Evolutionary conservation across 1,140 invertebrate species (phyloP).

Genomic region (Himalopsyche phryganea): DNA sequence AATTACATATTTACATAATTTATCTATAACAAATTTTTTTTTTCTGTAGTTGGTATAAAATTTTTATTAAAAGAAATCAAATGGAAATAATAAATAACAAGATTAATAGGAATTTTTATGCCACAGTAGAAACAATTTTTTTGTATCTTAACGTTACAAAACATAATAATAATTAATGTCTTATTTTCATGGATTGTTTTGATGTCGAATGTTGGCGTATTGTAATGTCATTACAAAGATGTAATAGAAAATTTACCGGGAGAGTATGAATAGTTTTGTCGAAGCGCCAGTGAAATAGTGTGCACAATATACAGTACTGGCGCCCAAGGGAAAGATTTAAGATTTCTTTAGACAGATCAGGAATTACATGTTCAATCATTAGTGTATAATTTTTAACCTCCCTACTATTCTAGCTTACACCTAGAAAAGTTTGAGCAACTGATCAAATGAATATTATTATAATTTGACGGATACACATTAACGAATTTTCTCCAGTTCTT

Average conservation of each 20-base stretch:
- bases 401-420: slow-evolving; percentile 20
- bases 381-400: slow-evolving; percentile 2
- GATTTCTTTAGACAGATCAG: no score
- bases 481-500: neutral
- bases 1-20: slow-evolving; percentile 37
- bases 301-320: no score
- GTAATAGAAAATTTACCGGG: no score
- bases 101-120: slow-evolving; percentile 25
- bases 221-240: no score
- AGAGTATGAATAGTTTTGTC: no score
- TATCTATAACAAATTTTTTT: slow-evolving; percentile 34
- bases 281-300: no score
- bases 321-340: no score
- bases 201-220: no score
- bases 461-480: neutral
- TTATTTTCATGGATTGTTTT: no score
- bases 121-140: slow-evolving; percentile 17
- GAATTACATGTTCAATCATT: no score
- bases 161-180: no score
- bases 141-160: slow-evolving; percentile 2
- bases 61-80: slow-evolving; percentile 18
- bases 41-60: slow-evolving; percentile 25
- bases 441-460: neutral
- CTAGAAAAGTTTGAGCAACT: slow-evolving; percentile 30
- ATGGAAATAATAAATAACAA: slow-evolving; percentile 33